These are phyloP conservation scores for Synanthedon tipuliformis DNA, from an alignment of 2,888 invertebrate species.

Conservation along the genomic window DNA sequence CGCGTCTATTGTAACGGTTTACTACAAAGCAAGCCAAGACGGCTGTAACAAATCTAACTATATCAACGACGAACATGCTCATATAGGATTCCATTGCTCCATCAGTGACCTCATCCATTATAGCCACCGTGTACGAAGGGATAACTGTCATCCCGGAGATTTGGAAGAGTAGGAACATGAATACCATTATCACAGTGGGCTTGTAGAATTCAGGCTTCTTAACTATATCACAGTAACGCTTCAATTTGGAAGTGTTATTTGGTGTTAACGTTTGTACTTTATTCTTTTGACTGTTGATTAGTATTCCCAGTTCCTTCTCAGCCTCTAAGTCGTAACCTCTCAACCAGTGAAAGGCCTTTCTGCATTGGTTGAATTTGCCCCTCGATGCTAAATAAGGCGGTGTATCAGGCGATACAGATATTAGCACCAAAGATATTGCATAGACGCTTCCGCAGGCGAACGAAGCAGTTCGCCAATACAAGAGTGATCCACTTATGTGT, in stretches of 20 bases:
- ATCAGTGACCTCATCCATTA: conserved; percentile 71
- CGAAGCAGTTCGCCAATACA: conserved; percentile 71
- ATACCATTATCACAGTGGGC: conserved; percentile 72
- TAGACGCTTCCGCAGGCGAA: conserved; percentile 64
- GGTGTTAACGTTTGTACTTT: conserved; percentile 42
- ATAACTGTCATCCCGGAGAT: conserved; percentile 78
- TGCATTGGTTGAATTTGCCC: conserved; percentile 65
- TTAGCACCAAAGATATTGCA: conserved; percentile 55
- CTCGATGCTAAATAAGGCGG: conserved; percentile 74
- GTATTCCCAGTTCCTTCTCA: conserved; percentile 54
- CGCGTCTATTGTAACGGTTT: conserved; percentile 70
- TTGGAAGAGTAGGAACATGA: conserved; percentile 76
- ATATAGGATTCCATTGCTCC: conserved; percentile 70
- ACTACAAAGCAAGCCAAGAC: conserved; percentile 72
- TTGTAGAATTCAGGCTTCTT: conserved; percentile 68
- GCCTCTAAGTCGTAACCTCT: conserved; percentile 60
- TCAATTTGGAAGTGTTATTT: conserved; percentile 35
- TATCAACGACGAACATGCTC: conserved; percentile 75
- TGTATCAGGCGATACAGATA: conserved; percentile 73
- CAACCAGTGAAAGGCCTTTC: conserved; percentile 69
- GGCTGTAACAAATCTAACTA: conserved; percentile 71
- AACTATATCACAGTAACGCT: conserved; percentile 26
- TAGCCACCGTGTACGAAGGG: conserved; percentile 75
- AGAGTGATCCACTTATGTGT: conserved; percentile 73
- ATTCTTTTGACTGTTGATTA: conserved; percentile 48